Evolutionary conservation across 2,113 vertebrate genomes (phyloP).

Genomic region (Phaethornis superciliosus): DNA sequence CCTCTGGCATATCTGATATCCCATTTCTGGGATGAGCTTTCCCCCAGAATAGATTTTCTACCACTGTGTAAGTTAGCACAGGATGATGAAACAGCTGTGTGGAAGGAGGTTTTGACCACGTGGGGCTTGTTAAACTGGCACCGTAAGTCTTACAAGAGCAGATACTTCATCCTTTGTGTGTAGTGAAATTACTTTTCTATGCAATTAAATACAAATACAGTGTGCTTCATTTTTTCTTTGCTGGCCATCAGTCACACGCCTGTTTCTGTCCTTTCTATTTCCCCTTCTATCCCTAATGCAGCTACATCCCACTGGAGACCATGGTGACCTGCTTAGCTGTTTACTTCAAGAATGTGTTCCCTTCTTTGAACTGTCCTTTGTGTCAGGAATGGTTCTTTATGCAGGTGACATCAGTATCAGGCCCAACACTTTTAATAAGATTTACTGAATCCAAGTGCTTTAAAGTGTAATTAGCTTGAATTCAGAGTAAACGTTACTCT

Average conservation of each 20-base stretch:
- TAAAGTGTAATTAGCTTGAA: background rate
- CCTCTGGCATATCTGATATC: fast-evolving
- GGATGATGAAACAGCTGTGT: background rate
- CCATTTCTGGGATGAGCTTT: background rate
- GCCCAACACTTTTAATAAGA: background rate
- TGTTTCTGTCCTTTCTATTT: background rate
- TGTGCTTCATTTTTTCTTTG: fast-evolving
- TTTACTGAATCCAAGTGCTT: background rate
- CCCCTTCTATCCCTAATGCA: fast-evolving
- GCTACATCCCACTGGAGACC: background rate
- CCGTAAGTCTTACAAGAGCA: background rate
- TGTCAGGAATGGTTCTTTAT: background rate
- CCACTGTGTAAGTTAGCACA: background rate
- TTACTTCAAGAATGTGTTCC: background rate
- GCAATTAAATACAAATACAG: background rate
- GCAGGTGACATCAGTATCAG: background rate
- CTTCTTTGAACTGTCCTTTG: background rate
- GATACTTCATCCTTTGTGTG: background rate
- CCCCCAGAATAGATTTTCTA: background rate
- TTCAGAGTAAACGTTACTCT: background rate
- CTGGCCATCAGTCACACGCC: background rate
- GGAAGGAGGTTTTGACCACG: background rate
- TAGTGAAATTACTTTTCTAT: background rate
- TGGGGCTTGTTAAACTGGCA: background rate
- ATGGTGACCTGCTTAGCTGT: background rate